These are phyloP conservation scores for Sebastes taczanowskii DNA, from an alignment of 2,797 vertebrate genomes.

Conservation along the genomic window DNA sequence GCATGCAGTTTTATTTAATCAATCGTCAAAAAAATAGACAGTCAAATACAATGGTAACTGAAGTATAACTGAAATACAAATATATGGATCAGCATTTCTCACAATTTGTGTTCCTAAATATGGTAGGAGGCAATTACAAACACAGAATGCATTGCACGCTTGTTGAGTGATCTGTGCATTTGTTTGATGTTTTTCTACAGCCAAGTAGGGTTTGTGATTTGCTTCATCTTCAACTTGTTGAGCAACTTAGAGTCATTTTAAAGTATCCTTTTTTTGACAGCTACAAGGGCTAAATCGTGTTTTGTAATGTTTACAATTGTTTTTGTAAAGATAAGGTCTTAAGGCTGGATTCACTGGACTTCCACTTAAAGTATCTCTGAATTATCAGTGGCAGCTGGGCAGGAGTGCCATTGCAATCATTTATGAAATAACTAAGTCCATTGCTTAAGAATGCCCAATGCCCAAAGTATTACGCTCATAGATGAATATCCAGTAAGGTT, in stretches of 20 bases:
- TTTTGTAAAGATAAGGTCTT: neutral
- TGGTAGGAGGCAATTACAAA: neutral
- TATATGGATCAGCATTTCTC: conserved; percentile 13
- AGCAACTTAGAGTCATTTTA: no score
- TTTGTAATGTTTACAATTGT: neutral
- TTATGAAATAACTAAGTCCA: neutral
- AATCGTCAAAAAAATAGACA: conserved; percentile 24
- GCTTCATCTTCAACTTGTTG: no score
- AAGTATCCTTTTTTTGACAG: neutral
- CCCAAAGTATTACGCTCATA: neutral
- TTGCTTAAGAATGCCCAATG: neutral
- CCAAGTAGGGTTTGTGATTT: neutral
- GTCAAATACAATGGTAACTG: neutral
- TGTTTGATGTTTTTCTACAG: neutral
- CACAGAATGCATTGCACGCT: neutral
- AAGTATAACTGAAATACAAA: neutral
- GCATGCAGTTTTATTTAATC: conserved; percentile 7
- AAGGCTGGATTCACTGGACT: neutral
- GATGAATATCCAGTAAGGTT: neutral
- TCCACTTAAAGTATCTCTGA: neutral
- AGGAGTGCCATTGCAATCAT: neutral
- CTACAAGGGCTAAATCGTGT: no score
- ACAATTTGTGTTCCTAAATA: neutral
- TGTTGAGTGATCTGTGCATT: neutral
- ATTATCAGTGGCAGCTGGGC: neutral